Percentiles rank a stretch among this genome's conserved stretches.
phyloP scores from a whole-genome alignment of 1,140 invertebrate genomes.

The Drosophila sproati region DNA sequence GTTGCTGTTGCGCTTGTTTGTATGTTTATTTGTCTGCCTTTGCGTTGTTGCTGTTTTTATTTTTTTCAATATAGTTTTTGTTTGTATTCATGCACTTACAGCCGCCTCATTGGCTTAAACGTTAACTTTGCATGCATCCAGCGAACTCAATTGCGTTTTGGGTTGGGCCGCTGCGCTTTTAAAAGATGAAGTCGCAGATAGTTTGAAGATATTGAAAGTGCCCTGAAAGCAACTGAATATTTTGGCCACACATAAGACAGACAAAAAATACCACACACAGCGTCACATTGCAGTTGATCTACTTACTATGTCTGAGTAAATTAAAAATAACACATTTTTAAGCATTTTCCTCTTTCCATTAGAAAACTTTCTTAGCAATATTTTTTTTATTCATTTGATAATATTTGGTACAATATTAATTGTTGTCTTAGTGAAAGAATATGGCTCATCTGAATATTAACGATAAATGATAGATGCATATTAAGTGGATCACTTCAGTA shows the following conservation, averaged over 20 bases:
- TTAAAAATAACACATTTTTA: background rate
- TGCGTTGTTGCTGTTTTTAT: slow-evolving; percentile 36
- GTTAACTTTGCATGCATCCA: slow-evolving; percentile 59
- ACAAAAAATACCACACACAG: slow-evolving; percentile 21
- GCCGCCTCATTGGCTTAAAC: slow-evolving; percentile 62
- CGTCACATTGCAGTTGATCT: slow-evolving; percentile 16
- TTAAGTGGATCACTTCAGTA: background rate
- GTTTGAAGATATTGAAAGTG: slow-evolving; percentile 43
- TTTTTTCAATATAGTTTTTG: background rate
- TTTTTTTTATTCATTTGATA: no score
- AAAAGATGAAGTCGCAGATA: slow-evolving; percentile 30
- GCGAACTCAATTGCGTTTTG: slow-evolving; percentile 35
- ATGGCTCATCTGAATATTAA: no score
- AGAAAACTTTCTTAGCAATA: no score
- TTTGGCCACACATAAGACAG: slow-evolving; percentile 16
- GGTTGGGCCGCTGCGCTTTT: slow-evolving; percentile 33
- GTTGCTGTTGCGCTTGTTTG: slow-evolving; percentile 63
- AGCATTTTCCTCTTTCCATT: no score
- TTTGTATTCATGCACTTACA: slow-evolving; percentile 50
- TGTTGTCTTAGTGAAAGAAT: no score
- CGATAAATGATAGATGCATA: no score
- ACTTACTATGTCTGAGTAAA: background rate
- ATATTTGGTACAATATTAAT: no score
- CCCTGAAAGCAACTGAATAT: slow-evolving; percentile 19
- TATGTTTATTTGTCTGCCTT: slow-evolving; percentile 73